Evolutionary conservation across 2,113 vertebrate species (phyloP).

Genomic region (Pithys albifrons): DNA sequence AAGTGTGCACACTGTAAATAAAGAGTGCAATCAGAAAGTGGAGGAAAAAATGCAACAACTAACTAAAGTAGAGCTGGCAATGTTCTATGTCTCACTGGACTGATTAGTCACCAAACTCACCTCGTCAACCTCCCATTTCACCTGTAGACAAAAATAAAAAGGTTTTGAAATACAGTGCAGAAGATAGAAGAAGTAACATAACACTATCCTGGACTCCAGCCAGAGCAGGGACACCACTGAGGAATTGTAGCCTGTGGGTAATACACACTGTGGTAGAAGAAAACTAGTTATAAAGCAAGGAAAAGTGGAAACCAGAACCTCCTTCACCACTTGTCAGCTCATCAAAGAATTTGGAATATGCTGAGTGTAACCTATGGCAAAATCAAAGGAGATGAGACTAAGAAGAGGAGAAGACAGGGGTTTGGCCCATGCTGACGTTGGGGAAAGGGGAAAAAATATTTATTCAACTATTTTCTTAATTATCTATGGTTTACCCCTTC

Average conservation of each 20-base stretch:
- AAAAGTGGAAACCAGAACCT: not conserved
- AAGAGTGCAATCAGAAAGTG: not conserved
- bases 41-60: not conserved
- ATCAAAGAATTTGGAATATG: not conserved
- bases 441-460: not conserved
- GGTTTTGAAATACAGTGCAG: not conserved
- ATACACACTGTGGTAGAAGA: not conserved
- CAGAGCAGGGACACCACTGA: not conserved
- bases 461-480: not conserved
- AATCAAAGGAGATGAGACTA: not conserved
- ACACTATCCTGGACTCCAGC: not conserved
- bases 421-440: not conserved
- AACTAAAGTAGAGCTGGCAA: not conserved
- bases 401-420: not conserved
- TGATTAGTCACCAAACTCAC: not conserved
- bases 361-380: not conserved
- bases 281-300: not conserved
- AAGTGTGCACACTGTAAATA: not conserved
- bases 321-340: not conserved
- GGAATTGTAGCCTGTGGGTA: not conserved
- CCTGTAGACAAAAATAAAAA: not conserved
- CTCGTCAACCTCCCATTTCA: rapidly evolving
- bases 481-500: not conserved
- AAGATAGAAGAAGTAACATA: not conserved
- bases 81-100: not conserved